A percentile compares a stretch with the other conserved stretches of the same genome.
phyloP scores from a whole-genome alignment of 1,140 invertebrate genomes.

The Hylaeus anthracinus region DNA sequence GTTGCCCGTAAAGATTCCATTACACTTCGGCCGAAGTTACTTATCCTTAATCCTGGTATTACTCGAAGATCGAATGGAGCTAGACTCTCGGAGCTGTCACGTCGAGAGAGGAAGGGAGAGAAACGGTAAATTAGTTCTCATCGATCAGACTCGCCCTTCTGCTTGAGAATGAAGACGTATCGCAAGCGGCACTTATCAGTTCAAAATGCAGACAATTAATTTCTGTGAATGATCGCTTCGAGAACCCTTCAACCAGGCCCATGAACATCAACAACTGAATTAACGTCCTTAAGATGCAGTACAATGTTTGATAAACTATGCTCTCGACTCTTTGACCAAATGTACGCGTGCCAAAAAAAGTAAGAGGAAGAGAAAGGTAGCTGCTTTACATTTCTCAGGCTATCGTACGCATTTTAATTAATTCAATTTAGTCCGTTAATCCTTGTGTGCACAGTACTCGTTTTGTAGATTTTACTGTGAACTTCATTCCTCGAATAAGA shows the following conservation, averaged over 20 bases:
- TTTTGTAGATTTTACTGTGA: constrained; percentile 3
- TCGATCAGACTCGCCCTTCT: constrained; percentile 54
- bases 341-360: background rate
- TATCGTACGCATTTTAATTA: constrained; percentile 36
- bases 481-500: constrained; percentile 4
- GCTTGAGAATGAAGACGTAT: constrained; percentile 50
- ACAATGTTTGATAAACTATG: too few species aligned
- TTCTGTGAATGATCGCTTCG: constrained; percentile 47
- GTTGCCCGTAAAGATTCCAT: constrained; percentile 39
- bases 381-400: constrained; percentile 9
- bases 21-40: constrained; percentile 49
- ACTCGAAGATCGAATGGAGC: constrained; percentile 62
- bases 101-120: constrained; percentile 33
- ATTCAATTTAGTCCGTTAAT: constrained; percentile 23
- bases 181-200: constrained; percentile 51
- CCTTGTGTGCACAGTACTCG: background rate
- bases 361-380: background rate
- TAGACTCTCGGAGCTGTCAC: constrained; percentile 57
- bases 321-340: too few species aligned
- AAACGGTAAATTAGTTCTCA: constrained; percentile 63
- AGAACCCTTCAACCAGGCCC: background rate
- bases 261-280: background rate
- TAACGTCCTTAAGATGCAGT: too few species aligned
- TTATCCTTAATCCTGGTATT: constrained; percentile 65
- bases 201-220: constrained; percentile 52